These are phyloP conservation scores for Manacus vitellinus DNA, from an alignment of 2,113 vertebrate species.

Conservation along the genomic window DNA sequence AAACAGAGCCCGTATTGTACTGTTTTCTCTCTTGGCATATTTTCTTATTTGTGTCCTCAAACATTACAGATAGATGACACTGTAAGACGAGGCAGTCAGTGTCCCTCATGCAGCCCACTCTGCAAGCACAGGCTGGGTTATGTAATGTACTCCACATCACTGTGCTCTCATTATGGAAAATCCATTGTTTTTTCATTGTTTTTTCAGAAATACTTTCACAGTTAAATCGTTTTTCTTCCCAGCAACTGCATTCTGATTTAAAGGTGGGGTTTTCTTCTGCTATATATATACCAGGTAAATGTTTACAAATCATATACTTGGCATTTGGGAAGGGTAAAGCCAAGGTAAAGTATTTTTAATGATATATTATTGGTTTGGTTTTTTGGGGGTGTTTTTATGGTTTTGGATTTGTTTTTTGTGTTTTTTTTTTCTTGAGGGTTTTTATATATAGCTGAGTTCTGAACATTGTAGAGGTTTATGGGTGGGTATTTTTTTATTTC, in stretches of 20 bases:
- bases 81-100: background rate
- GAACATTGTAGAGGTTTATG: background rate
- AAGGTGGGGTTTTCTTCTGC: background rate
- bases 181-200: background rate
- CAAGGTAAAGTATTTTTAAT: background rate
- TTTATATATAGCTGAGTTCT: background rate
- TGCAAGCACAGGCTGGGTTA: background rate
- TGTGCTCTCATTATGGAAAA: background rate
- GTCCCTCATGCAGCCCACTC: background rate
- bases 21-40: slow-evolving; percentile 24
- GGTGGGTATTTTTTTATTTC: background rate
- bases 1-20: slow-evolving; percentile 48
- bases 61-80: background rate
- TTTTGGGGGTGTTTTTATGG: background rate
- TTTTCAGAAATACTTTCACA: background rate
- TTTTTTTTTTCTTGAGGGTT: background rate
- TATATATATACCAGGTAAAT: background rate
- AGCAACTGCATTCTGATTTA: background rate
- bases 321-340: background rate
- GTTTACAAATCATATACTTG: background rate
- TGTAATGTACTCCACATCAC: background rate
- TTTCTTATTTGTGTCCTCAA: slow-evolving; percentile 16
- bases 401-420: background rate
- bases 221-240: background rate
- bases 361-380: background rate